phyloP scores from a whole-genome alignment of 2,113 vertebrate species.

The Silurus glanis region DNA sequence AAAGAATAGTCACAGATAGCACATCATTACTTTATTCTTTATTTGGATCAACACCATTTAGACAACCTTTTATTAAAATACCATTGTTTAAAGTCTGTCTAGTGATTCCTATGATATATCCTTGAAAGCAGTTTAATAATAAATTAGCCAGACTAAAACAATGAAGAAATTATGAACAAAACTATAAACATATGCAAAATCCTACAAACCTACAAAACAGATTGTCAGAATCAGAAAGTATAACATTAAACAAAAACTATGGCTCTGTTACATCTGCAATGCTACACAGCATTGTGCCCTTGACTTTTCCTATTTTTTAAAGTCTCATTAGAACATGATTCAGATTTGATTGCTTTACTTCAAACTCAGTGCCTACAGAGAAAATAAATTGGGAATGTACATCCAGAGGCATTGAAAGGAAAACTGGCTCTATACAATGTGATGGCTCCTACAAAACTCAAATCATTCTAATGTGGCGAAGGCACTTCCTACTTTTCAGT shows the following conservation, averaged over 20 bases:
- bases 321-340: not conserved
- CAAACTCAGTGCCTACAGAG: not conserved
- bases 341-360: not conserved
- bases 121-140: not conserved
- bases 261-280: not conserved
- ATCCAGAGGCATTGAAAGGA: not conserved
- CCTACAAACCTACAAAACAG: not conserved
- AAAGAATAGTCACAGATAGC: not conserved
- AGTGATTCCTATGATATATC: not conserved
- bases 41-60: not conserved
- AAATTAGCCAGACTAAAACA: not conserved
- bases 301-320: not conserved
- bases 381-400: not conserved
- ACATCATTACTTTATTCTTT: not conserved
- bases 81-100: not conserved
- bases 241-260: not conserved
- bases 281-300: not conserved
- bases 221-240: not conserved
- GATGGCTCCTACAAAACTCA: not conserved
- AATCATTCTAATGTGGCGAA: not conserved
- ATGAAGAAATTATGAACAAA: not conserved
- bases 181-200: not conserved
- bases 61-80: not conserved
- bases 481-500: constrained; percentile 1
- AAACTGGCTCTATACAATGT: not conserved